Evolutionary conservation across 2,888 invertebrate species (phyloP).

Genomic region (Polietes domitor): DNA sequence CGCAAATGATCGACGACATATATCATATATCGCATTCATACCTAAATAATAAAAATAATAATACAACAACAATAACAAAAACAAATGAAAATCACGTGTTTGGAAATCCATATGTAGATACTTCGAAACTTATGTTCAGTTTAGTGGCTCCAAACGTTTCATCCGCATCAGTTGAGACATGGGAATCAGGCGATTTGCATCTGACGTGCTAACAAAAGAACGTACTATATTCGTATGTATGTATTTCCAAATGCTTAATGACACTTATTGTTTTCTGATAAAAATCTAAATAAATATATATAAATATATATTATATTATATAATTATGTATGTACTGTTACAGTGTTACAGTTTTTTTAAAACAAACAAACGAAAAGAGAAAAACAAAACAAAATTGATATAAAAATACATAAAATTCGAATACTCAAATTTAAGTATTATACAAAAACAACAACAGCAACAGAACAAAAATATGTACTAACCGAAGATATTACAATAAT

Average conservation of each 20-base stretch:
- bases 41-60: neutral
- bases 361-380: neutral
- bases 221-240: no score
- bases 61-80: slow-evolving; percentile 13
- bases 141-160: neutral
- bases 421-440: slow-evolving; percentile 41
- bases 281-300: neutral
- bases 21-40: slow-evolving; percentile 21
- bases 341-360: slow-evolving; percentile 26
- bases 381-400: slow-evolving; percentile 6
- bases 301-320: slow-evolving; percentile 21
- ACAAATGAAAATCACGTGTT: neutral
- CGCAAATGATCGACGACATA: slow-evolving; percentile 10
- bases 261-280: slow-evolving; percentile 11
- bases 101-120: slow-evolving; percentile 28
- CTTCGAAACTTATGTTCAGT: slow-evolving; percentile 1
- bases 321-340: slow-evolving; percentile 37
- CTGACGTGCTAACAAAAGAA: neutral
- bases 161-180: neutral
- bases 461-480: slow-evolving; percentile 59
- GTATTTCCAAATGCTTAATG: slow-evolving; percentile 9
- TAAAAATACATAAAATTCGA: slow-evolving; percentile 23
- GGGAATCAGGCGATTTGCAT: neutral
- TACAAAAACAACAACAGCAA: slow-evolving; percentile 29
- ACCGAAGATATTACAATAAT: slow-evolving; percentile 59